A percentile compares a stretch with the other conserved stretches of the same genome.
Evolutionary conservation across 1,140 invertebrate genomes (phyloP).

Genomic region (Brachionus rotundiformis): DNA sequence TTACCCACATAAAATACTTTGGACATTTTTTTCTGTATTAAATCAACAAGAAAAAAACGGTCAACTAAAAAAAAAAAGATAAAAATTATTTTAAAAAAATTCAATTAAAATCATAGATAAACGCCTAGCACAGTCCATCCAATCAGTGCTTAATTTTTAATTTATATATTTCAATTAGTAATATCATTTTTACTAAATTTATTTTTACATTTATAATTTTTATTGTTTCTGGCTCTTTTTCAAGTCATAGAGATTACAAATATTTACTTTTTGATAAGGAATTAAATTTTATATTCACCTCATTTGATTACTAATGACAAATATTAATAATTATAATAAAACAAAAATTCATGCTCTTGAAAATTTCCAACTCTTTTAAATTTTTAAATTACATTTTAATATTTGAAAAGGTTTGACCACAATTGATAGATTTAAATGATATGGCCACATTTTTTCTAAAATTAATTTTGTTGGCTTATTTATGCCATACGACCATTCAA

Average conservation of each 20-base stretch:
- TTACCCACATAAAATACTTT: neutral
- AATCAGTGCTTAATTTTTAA: neutral
- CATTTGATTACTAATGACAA: slow-evolving; percentile 25
- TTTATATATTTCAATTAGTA: neutral
- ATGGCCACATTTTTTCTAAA: neutral
- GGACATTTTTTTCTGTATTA: neutral
- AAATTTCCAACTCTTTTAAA: neutral
- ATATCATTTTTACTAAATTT: neutral
- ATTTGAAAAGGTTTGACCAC: slow-evolving; percentile 3
- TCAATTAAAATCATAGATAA: neutral
- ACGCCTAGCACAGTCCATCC: neutral
- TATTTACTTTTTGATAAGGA: slow-evolving; percentile 51
- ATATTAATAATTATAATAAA: slow-evolving; percentile 34
- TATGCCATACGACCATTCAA: slow-evolving; percentile 3
- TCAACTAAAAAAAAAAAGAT: neutral
- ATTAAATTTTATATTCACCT: slow-evolving; percentile 27
- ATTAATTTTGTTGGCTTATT: neutral
- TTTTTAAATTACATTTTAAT: neutral
- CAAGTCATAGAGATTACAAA: neutral
- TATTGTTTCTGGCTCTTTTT: slow-evolving; percentile 20
- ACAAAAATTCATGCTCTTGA: slow-evolving; percentile 29
- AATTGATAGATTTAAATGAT: slow-evolving; percentile 18
- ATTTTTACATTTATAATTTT: slow-evolving; percentile 18
- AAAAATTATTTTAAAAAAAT: neutral
- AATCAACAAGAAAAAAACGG: neutral